Conservation (phyloP, 1,140 invertebrate genomes). For the Meloidogyne floridensis region DNA sequence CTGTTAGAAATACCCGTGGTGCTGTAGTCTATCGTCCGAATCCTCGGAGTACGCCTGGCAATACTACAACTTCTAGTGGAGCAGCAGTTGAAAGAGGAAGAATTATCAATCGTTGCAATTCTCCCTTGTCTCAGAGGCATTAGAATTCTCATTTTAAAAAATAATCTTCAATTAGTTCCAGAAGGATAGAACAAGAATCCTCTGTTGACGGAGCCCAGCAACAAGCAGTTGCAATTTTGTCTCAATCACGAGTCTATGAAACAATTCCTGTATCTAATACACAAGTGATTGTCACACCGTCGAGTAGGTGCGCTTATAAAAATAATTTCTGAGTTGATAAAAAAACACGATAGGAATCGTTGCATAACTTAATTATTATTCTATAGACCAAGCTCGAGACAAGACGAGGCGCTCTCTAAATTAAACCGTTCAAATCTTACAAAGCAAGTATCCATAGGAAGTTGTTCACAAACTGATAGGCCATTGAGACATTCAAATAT, state of each 20-base stretch:
- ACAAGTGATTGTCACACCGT: conserved; percentile 32
- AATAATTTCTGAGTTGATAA: not conserved
- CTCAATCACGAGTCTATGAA: not conserved
- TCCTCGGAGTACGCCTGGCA: not conserved
- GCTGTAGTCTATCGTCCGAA: conserved; percentile 8
- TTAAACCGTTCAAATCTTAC: not conserved
- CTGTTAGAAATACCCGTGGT: conserved; percentile 9
- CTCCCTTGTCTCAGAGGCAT: conserved; percentile 11
- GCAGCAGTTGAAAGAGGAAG: conserved; percentile 3
- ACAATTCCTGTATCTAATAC: not conserved
- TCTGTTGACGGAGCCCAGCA: not conserved
- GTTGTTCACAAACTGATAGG: not conserved
- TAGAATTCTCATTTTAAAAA: not conserved
- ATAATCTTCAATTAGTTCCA: not conserved
- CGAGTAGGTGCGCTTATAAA: conserved; percentile 25
- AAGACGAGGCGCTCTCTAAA: not conserved
- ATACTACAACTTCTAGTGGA: conserved; percentile 9
- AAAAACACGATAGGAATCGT: too few species aligned
- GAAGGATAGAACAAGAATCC: conserved; percentile 11
- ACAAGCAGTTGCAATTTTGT: not conserved
- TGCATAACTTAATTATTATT: not conserved
- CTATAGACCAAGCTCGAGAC: not conserved
- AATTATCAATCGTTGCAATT: conserved; percentile 7
- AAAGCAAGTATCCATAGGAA: not conserved
- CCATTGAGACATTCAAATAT: not conserved